A percentile compares a stretch with the other conserved stretches of the same genome.
Evolutionary conservation across 2,113 vertebrate genomes (phyloP).

Genomic region (Elachura formosa): DNA sequence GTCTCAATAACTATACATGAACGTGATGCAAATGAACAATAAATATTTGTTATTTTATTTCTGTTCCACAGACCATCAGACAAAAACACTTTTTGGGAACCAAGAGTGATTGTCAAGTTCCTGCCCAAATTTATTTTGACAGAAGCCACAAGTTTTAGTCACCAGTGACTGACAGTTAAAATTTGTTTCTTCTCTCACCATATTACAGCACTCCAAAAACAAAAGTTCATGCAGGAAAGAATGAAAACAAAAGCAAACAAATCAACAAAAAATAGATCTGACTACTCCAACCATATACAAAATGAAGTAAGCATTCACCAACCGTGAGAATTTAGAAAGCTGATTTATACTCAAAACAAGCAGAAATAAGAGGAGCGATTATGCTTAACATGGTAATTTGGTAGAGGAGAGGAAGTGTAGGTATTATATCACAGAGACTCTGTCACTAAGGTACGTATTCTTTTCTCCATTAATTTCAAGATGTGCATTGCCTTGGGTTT

Average conservation of each 20-base stretch:
- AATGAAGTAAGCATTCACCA: neutral
- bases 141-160: neutral
- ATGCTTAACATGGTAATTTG: neutral
- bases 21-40: neutral
- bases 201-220: neutral
- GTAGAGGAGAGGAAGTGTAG: neutral
- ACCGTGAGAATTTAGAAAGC: neutral
- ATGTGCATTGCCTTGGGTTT: neutral
- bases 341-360: neutral
- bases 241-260: neutral
- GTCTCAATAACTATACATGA: neutral
- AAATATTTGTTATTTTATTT: neutral
- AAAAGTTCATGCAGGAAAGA: neutral
- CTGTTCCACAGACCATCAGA: neutral
- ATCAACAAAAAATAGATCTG: neutral
- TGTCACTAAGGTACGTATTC: neutral
- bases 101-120: neutral
- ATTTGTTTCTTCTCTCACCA: neutral
- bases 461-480: neutral
- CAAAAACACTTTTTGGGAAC: neutral
- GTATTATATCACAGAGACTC: neutral
- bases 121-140: neutral
- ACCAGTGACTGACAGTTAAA: neutral
- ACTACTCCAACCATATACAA: neutral
- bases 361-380: neutral